A percentile compares a stretch with the other conserved stretches of the same genome.
These are phyloP conservation scores for Schlechtendalia chinensis DNA, from an alignment of 1,140 invertebrate species.

Conservation along the genomic window DNA sequence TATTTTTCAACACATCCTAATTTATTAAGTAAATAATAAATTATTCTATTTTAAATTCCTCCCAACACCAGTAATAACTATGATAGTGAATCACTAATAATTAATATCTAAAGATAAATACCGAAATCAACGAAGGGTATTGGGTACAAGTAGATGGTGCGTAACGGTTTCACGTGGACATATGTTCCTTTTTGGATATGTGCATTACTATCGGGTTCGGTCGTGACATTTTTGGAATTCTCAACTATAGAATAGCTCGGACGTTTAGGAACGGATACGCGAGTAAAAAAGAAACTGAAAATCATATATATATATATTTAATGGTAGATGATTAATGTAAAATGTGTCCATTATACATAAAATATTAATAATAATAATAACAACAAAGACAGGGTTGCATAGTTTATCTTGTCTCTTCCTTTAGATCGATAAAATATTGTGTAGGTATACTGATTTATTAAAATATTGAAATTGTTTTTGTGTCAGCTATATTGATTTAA, in stretches of 20 bases:
- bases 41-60: not conserved
- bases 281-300: constrained; percentile 3
- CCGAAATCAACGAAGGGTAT: not conserved
- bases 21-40: no score
- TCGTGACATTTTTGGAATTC: constrained; percentile 22
- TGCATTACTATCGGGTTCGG: not conserved
- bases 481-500: not conserved
- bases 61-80: not conserved
- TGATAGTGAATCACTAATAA: not conserved
- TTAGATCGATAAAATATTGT: not conserved
- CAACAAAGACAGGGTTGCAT: not conserved
- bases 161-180: not conserved
- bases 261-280: not conserved
- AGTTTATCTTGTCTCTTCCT: constrained; percentile 1
- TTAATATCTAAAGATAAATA: not conserved
- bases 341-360: not conserved
- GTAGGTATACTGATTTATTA: not conserved
- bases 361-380: constrained; percentile 20
- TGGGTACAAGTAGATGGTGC: not conserved
- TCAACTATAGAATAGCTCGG: not conserved
- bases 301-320: not conserved
- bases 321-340: constrained; percentile 20
- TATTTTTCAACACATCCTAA: no score
- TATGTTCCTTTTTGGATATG: not conserved
- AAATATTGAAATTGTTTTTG: not conserved